A percentile compares a stretch with the other conserved stretches of the same genome.
Conservation (phyloP, 2,797 vertebrate species). For the Rhinogobio ventralis region DNA sequence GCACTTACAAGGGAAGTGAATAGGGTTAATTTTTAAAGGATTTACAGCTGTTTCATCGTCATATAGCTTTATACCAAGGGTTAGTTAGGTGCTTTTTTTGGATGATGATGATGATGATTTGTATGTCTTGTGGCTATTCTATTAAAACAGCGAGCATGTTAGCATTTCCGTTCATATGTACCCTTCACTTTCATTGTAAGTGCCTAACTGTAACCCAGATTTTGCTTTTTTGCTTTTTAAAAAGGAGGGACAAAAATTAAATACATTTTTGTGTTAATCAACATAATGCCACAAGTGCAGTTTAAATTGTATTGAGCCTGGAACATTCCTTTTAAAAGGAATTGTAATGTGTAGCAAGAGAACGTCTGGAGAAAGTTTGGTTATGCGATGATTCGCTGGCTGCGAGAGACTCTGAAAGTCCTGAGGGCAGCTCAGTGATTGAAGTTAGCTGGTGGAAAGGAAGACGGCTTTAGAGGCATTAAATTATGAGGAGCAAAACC, state of each 20-base stretch:
- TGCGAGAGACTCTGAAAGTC: slow-evolving; percentile 13
- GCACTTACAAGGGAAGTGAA: background rate
- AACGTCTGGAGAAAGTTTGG: slow-evolving; percentile 31
- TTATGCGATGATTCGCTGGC: background rate
- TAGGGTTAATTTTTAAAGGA: background rate
- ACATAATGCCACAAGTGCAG: slow-evolving; percentile 6
- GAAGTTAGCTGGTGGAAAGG: slow-evolving; percentile 25
- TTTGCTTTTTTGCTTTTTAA: background rate
- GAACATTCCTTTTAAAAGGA: background rate
- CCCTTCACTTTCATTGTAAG: background rate
- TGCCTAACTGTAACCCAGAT: background rate
- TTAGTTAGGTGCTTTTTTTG: background rate
- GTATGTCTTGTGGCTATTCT: background rate
- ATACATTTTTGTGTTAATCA: background rate
- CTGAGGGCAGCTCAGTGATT: slow-evolving; percentile 29
- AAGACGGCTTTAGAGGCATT: slow-evolving; percentile 28
- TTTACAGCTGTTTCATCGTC: background rate
- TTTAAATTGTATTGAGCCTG: background rate
- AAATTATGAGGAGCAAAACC: slow-evolving; percentile 48
- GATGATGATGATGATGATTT: background rate
- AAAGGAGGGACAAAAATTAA: background rate
- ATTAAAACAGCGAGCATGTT: background rate
- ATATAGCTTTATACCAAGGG: background rate
- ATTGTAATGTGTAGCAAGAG: background rate
- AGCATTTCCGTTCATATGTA: background rate